Evolutionary conservation across 2,888 invertebrate genomes (phyloP).

Genomic region (Protophormia terraenovae): DNA sequence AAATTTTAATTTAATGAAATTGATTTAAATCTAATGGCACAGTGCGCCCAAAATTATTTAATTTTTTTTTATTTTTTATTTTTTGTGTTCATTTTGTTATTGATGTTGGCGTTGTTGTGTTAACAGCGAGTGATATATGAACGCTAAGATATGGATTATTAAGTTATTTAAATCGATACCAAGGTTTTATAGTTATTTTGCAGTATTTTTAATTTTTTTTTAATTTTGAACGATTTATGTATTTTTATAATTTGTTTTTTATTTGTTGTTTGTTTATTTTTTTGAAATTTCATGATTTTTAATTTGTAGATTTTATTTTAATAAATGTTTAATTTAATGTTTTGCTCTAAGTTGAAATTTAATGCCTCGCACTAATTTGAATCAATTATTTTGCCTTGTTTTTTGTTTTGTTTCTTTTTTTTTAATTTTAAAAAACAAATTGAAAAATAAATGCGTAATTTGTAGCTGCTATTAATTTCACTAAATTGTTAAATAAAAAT

Average conservation of each 20-base stretch:
- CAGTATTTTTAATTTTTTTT: constrained; percentile 25
- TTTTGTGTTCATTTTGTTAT: background rate
- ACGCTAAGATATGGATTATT: constrained; percentile 26
- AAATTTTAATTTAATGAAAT: constrained; percentile 20
- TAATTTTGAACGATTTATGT: constrained; percentile 26
- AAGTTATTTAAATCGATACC: constrained; percentile 55
- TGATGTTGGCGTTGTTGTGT: background rate
- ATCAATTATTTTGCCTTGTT: background rate
- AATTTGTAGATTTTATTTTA: background rate
- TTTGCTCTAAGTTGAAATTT: no score
- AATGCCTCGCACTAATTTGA: background rate
- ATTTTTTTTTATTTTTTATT: background rate
- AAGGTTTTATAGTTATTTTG: constrained; percentile 43
- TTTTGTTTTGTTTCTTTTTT: background rate
- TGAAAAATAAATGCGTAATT: background rate
- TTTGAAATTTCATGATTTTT: constrained; percentile 8
- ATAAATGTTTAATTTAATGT: background rate
- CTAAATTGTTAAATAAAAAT: background rate
- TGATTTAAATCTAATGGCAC: constrained; percentile 42
- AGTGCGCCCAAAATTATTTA: background rate
- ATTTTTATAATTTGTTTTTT: background rate
- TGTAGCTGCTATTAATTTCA: background rate
- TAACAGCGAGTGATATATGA: background rate
- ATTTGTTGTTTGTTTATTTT: background rate
- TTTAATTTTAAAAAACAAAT: background rate